Base-by-base conservation (phyloP, 1,140 invertebrate genomes). In the Eurosta solidaginis region DNA sequence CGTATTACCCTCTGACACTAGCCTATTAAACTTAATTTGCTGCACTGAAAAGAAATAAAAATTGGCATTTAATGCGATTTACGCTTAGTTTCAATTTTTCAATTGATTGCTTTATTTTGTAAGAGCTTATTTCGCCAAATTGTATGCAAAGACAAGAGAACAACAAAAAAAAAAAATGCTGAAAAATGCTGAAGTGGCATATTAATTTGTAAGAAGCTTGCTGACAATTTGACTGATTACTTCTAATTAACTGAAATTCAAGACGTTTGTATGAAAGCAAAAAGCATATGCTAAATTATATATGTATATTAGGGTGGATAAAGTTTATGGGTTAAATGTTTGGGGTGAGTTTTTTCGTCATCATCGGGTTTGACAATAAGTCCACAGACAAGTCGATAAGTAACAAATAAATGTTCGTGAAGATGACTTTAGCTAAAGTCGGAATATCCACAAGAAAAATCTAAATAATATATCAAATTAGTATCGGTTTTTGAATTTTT, bases 231-330 rank as follows among this genome's bases (percentile, higher is more conserved):
- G 20, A 68, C 59, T 68, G 59, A 68, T 68, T 68, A 68, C 59
- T 40, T 40, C 59, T 68, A 68, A 68, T 68, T 68, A 68, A 68
- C 59, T 68, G 59, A 29, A 29, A 68, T 68, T 68, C 59, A 68
- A 68, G 36, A n/a, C n/a, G n/a, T n/a, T n/a, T n/a, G n/a, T n/a
- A n/a, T n/a, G n/a, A n/a, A n/a, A n/a, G n/a, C n/a, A n/a, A n/a
- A n/a, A n/a, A n/a, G n/a, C n/a, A n/a, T n/a, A n/a, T n/a, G n/a
- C n/a, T n/a, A n/a, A n/a, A n/a, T n/a, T n/a, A n/a, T n/a, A n/a
- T n/a, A n/a, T n/a, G n/a, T n/a, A n/a, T n/a, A n/a, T n/a, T n/a
- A n/a, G n/a, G n/a, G n/a, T n/a, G n/a, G n/a, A n/a, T n/a, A n/a
- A n/a, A n/a, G n/a, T n/a, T n/a, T n/a, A n/a, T n/a, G n/a, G n/a